Evolutionary conservation across 2,888 invertebrate genomes (phyloP), one percentile per base, ranked within the genome.

Genomic region (Cylloceria caligata): DNA sequence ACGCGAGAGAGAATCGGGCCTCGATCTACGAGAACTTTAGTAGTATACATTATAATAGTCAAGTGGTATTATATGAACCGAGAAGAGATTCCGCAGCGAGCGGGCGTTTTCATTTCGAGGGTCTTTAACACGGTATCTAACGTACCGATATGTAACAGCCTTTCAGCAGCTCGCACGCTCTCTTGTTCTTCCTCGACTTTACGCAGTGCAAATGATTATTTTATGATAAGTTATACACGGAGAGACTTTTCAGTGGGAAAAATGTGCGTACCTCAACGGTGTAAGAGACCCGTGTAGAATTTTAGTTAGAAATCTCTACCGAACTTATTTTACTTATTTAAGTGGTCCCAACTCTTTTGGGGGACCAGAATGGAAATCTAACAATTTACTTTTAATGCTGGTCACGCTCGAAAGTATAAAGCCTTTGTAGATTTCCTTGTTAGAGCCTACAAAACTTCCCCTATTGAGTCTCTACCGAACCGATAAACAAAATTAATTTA

Each of bases 1-100:
- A 36, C 73, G 39, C 60, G 42, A 45, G 68, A n/a, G 64, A 73
- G 45, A 72, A 60, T 57, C 55, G 73, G 36, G 47, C 27, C 47
- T 69, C 78, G 65, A 65, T 74, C 30, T 78, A 62, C 39, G 42
- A 47, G 55, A 78, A 39, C 47, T 72, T 81, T 42, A 39, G 55
- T 57, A 27, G 47, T 36, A 42, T 42, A 39, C 36, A 39, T 36
- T 39, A 39, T 21, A n/a, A 57, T 34, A 39, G 39, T 13, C 36
- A 34, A 39, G 62, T 39, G 36, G 19, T 49, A 36, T 68, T 52
- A 55, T 55, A 24, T 39, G 39, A 55, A 55, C 2, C 55, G 69
- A 9, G 55, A 19, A 0, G 39, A 24, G 13, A 67, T 47, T 67
- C 27, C 24, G n/a, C 4, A 19, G 13, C 16, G 9, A 52, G 13